phyloP scores from a whole-genome alignment of 92 coral and sea anemone species.

The Paramuricea clavata region DNA sequence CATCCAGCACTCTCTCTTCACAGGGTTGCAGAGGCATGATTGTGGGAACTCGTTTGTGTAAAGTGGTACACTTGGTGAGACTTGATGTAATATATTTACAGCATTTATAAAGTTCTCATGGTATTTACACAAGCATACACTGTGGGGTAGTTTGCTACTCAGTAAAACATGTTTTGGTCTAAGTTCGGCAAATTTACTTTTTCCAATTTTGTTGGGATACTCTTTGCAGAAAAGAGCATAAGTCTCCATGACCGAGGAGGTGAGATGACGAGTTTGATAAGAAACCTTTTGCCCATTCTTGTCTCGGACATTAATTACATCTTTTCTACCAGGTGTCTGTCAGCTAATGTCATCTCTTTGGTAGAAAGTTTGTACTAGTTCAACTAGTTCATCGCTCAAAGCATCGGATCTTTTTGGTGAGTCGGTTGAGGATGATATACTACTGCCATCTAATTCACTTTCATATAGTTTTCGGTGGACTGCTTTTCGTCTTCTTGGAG shows the following conservation, averaged over 20 bases:
- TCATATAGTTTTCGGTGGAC: neutral
- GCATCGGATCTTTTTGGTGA: neutral
- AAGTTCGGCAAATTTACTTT: too few relatives aligned
- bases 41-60: neutral
- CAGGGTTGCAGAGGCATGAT: neutral
- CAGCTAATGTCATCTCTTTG: slow-evolving; percentile 8
- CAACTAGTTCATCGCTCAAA: neutral
- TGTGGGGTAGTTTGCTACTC: slow-evolving; percentile 34
- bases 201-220: slow-evolving; percentile 21
- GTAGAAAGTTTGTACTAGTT: neutral
- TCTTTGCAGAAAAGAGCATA: neutral
- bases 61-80: neutral
- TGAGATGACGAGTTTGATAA: neutral
- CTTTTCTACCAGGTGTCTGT: slow-evolving; percentile 9
- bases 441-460: neutral
- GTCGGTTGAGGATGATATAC: neutral
- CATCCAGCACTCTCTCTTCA: slow-evolving; percentile 27
- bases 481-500: neutral
- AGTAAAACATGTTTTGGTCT: too few relatives aligned
- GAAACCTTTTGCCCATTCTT: neutral
- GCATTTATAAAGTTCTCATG: slow-evolving; percentile 42
- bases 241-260: neutral
- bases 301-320: neutral
- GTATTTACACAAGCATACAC: slow-evolving; percentile 29
- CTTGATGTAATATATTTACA: slow-evolving; percentile 9